Base-by-base conservation (phyloP, 2,888 invertebrate species). In the Spisula subtruncata region DNA sequence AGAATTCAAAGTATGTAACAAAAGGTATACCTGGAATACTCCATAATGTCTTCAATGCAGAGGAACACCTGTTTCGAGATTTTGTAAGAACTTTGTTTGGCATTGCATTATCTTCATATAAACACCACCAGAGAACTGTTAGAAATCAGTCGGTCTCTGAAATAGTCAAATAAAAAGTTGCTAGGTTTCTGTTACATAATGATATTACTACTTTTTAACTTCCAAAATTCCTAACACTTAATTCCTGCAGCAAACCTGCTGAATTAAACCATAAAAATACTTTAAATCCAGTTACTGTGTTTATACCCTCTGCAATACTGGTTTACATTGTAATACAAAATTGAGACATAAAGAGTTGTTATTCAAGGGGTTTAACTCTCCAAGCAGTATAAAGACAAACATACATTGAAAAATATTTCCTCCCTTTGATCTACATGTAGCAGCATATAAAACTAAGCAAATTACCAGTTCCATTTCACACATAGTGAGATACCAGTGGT, bases 71-170 rank as follows among this genome's bases (percentile, higher is more conserved):
- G 48, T 79, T 71, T 8, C 51, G 29, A 29, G 25, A 29, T 48
- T 75, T 84, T 32, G 51, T 20, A 75, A 54, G 75, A n/a, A 75
- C 20, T 32, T 46, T 75, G 4, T 75, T 71, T 20, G 51, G 32
- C 84, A 84, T 84, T 2, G 18, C 75, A 60, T 51, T 51, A 51
- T 51, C 51, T 12, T 51, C 51, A 16, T 16, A 51, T 51, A 66
- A n/a, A n/a, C 25, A 66, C 60, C 60, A 25, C 60, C 12, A 25
- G 1, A 25, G 25, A 66, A 66, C 25, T n/a, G 20, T n/a, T 25
- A n/a, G 60, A 66, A 66, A 66, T 66, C 25, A 66, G 60, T 25
- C 4, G 10, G 25, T 25, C n/a, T 66, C 60, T 66, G 60, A 25
- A 66, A 66, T 41, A 25, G 25, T 25, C 10, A n/a, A n/a, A 25